Conservation (phyloP, 2,888 invertebrate species). For the Apotomis capreana region DNA sequence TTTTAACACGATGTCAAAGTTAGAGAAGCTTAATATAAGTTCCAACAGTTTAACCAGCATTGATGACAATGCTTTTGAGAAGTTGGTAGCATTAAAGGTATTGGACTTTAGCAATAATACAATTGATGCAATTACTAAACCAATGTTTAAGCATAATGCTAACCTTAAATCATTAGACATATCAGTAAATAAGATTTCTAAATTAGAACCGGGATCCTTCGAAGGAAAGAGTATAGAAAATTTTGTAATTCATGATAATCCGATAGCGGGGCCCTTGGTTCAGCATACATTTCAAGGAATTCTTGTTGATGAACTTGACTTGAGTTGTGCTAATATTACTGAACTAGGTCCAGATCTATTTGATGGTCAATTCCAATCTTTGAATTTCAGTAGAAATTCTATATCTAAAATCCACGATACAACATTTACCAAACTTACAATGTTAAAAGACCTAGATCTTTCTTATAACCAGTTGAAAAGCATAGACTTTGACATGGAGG, state of each 20-base stretch:
- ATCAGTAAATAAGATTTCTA: conserved; percentile 20
- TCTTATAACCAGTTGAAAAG: conserved; percentile 25
- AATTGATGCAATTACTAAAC: conserved; percentile 22
- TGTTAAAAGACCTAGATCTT: conserved; percentile 21
- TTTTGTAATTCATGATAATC: conserved; percentile 28
- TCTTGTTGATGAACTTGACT: conserved; percentile 11
- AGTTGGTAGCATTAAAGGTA: conserved; percentile 13
- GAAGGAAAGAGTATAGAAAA: conserved; percentile 24
- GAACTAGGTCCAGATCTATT: conserved; percentile 31
- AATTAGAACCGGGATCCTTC: conserved; percentile 33
- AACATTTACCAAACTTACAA: conserved; percentile 24
- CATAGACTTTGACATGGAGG: conserved; percentile 21
- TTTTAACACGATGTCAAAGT: conserved; percentile 24
- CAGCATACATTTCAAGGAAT: conserved; percentile 36
- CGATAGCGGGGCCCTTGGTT: conserved; percentile 10
- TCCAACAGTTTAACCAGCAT: conserved; percentile 20
- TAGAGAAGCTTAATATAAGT: conserved; percentile 28
- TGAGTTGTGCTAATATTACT: conserved; percentile 28
- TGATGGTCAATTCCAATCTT: conserved; percentile 1
- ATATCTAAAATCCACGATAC: conserved; percentile 31
- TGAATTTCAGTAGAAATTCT: conserved; percentile 32
- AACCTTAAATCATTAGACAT: conserved; percentile 27
- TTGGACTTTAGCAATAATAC: conserved; percentile 28
- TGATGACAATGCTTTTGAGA: conserved; percentile 2
- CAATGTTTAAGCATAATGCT: conserved; percentile 1